Base-by-base conservation (phyloP, 2,888 invertebrate genomes). In the Tetragonisca angustula region DNA sequence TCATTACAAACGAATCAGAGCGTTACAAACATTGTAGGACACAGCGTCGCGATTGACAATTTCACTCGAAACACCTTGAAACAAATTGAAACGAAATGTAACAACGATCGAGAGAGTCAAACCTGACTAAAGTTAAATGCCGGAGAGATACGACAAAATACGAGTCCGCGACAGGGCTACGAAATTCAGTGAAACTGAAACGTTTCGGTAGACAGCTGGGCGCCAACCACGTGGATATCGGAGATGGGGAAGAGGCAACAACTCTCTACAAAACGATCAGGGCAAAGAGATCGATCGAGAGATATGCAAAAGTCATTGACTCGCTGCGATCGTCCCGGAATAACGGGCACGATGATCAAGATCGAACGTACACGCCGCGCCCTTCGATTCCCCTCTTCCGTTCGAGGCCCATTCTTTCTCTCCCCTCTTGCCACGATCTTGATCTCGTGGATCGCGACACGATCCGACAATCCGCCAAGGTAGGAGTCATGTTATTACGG, bases 251-350 rank as follows among this genome's bases (percentile, higher is more conserved):
- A 73, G 73, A 43, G 43, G 43, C 32, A n/a, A 43, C n/a, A 36
- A 54, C 27, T 24, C n/a, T n/a, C 52, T 56, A n/a, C 24, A 73
- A 67, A 50, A 43, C 75, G 56, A 64, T 13, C 19, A 27, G 32
- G 43, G 19, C 24, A 59, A 32, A 54, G 49, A 84, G 87, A 87
- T 87, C 87, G 85, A 85, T 85, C 77, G 49, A 21, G 59, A 71
- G 87, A 88, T 88, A 87, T 87, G 85, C 87, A 87, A 88, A 87
- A 88, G 87, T 88, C 87, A 88, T 88, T 88, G 87, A 87, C 87
- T 88, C 71, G 73, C 70, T 61, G 50, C 83, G 87, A 87, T 87
- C 87, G 79, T 83, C 81, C 83, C 69, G 83, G 87, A 84, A 87
- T 87, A 88, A 88, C 87, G 87, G 87, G 74, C 72, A 79, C 79